Conservation (phyloP, 2,888 invertebrate species). For the Drosophila anomalata region DNA sequence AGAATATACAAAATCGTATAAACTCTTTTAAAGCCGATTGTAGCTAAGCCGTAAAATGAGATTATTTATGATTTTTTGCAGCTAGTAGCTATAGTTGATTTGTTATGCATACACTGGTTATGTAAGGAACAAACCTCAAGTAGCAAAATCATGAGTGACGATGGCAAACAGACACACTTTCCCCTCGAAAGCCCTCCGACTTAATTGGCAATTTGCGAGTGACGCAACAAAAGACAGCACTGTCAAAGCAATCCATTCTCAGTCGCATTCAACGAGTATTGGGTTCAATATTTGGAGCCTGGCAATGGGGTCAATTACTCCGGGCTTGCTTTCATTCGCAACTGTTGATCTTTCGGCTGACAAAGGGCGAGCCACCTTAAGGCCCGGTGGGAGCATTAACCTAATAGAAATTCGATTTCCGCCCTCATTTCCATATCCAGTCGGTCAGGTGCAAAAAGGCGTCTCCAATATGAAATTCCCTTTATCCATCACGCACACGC, state of each 20-base stretch:
- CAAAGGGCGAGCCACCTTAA: constrained; percentile 18
- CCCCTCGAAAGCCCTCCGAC: neutral
- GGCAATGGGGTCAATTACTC: constrained; percentile 11
- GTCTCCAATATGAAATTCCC: constrained; percentile 16
- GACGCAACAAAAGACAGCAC: constrained; percentile 16
- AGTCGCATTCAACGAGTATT: constrained; percentile 32
- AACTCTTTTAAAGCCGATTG: neutral
- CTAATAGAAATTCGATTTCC: constrained; percentile 42
- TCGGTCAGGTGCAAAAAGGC: constrained; percentile 38
- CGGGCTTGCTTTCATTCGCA: constrained; percentile 5
- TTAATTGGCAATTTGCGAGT: constrained; percentile 38
- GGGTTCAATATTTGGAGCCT: constrained; percentile 1
- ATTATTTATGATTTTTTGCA: constrained; percentile 4
- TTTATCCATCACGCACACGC: constrained; percentile 18
- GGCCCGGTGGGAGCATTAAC: constrained; percentile 1
- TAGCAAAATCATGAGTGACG: constrained; percentile 9
- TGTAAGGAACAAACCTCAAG: constrained; percentile 5
- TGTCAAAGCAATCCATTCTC: constrained; percentile 39
- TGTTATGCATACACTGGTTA: constrained; percentile 43
- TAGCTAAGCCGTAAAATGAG: constrained; percentile 7
- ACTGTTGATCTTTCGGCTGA: constrained; percentile 33
- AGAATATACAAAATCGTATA: neutral
- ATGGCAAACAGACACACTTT: neutral
- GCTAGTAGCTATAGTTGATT: constrained; percentile 28
- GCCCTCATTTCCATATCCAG: constrained; percentile 50